Evolutionary conservation across 2,797 vertebrate species (phyloP).

Genomic region (Esox lucius): DNA sequence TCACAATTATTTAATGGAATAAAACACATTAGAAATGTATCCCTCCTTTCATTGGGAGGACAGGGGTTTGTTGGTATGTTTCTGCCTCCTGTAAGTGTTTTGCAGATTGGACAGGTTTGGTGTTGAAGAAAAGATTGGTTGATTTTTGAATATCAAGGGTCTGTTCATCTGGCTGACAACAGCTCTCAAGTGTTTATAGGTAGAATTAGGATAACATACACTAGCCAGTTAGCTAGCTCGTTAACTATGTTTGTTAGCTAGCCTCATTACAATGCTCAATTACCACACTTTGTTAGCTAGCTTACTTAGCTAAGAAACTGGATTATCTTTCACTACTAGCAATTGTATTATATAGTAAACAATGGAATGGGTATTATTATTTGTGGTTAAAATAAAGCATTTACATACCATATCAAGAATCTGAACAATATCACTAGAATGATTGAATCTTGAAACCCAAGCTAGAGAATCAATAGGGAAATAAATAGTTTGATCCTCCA

Average conservation of each 20-base stretch:
- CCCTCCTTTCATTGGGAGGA: constrained; percentile 36
- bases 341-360: not conserved
- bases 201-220: not conserved
- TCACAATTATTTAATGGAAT: constrained; percentile 46
- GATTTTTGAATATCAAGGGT: not conserved
- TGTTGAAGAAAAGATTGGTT: constrained; percentile 24
- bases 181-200: constrained; percentile 1
- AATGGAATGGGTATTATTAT: not conserved
- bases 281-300: not conserved
- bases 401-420: not conserved
- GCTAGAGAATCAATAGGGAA: not conserved
- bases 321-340: not conserved
- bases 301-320: not conserved
- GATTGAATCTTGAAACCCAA: not conserved
- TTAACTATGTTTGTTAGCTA: not conserved
- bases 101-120: constrained; percentile 38
- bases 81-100: constrained; percentile 27
- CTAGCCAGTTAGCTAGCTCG: not conserved
- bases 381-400: constrained; percentile 9
- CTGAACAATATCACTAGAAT: not conserved
- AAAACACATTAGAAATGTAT: constrained; percentile 42
- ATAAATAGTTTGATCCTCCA: not conserved
- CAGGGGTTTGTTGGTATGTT: constrained; percentile 35
- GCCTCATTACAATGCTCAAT: not conserved
- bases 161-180: too few relatives aligned